Evolutionary conservation across 2,113 vertebrate genomes (phyloP).

Genomic region (Nansenia antarctica): DNA sequence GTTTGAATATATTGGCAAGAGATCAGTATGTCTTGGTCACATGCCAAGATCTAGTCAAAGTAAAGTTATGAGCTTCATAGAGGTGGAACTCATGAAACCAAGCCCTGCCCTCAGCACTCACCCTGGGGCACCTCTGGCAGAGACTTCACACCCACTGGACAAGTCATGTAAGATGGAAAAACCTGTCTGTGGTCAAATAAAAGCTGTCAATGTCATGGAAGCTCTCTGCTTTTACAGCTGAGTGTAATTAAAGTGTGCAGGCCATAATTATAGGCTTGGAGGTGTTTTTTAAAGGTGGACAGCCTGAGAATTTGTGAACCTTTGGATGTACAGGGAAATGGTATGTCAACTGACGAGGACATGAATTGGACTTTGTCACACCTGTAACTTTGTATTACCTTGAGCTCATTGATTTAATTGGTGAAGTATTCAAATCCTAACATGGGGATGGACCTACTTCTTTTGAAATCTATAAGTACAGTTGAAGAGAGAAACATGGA

Average conservation of each 20-base stretch:
- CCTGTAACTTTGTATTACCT: constrained; percentile 8
- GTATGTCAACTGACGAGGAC: constrained; percentile 5
- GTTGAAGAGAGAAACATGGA: no score
- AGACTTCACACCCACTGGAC: constrained; percentile 73
- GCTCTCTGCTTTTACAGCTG: constrained; percentile 76
- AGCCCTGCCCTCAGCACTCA: constrained; percentile 65
- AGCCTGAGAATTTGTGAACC: constrained; percentile 43
- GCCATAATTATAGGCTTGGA: constrained; percentile 75
- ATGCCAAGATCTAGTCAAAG: constrained; percentile 65
- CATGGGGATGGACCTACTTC: no score
- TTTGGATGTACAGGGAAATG: constrained; percentile 7
- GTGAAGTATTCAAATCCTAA: no score
- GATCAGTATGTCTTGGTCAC: constrained; percentile 63
- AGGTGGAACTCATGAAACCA: constrained; percentile 63
- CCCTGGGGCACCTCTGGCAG: constrained; percentile 72
- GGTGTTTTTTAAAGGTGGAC: constrained; percentile 56
- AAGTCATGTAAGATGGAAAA: constrained; percentile 78
- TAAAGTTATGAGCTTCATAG: constrained; percentile 68
- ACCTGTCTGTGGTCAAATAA: constrained; percentile 75
- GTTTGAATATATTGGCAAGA: constrained; percentile 73
- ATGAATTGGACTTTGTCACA: constrained; percentile 3
- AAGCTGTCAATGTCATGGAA: constrained; percentile 78
- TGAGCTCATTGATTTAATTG: no score
- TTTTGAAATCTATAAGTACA: no score
- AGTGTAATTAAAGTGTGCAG: constrained; percentile 79